Percentiles rank a stretch among this genome's conserved stretches.
These are phyloP conservation scores for Eilema caniola DNA, from an alignment of 2,888 invertebrate species.

Conservation along the genomic window DNA sequence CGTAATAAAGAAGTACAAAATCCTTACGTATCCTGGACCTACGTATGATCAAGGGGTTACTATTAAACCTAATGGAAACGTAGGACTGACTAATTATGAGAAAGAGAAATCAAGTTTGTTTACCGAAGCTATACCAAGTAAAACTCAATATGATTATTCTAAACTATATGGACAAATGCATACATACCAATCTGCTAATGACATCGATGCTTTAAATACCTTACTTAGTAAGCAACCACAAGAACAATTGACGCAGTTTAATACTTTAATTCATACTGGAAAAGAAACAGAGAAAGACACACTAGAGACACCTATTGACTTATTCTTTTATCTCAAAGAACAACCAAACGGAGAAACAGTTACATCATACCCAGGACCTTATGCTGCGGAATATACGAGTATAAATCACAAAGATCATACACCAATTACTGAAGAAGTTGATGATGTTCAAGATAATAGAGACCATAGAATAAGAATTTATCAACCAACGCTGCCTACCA, in stretches of 20 bases:
- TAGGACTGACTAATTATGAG: constrained; percentile 60
- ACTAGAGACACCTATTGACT: constrained; percentile 69
- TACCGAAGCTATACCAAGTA: constrained; percentile 68
- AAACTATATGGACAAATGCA: constrained; percentile 73
- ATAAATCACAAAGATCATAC: constrained; percentile 58
- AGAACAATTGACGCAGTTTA: constrained; percentile 82
- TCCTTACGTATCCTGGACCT: constrained; percentile 65
- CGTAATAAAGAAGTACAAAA: constrained; percentile 63
- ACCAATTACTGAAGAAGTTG: constrained; percentile 53
- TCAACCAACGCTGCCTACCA: constrained; percentile 20
- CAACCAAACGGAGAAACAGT: constrained; percentile 56
- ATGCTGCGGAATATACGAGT: constrained; percentile 62
- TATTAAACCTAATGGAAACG: constrained; percentile 76
- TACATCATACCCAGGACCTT: constrained; percentile 55
- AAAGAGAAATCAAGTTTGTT: constrained; percentile 56
- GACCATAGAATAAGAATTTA: constrained; percentile 21
- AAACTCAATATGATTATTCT: constrained; percentile 67
- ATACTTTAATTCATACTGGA: constrained; percentile 72
- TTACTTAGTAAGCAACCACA: constrained; percentile 81
- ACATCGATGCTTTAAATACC: constrained; percentile 77
- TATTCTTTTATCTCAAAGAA: constrained; percentile 75
- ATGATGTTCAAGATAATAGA: constrained; percentile 42
- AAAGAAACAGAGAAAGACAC: constrained; percentile 52
- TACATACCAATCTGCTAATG: constrained; percentile 70
- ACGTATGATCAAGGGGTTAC: constrained; percentile 76